These are phyloP conservation scores for Thyatira batis DNA, from an alignment of 2,888 invertebrate species.

Conservation along the genomic window DNA sequence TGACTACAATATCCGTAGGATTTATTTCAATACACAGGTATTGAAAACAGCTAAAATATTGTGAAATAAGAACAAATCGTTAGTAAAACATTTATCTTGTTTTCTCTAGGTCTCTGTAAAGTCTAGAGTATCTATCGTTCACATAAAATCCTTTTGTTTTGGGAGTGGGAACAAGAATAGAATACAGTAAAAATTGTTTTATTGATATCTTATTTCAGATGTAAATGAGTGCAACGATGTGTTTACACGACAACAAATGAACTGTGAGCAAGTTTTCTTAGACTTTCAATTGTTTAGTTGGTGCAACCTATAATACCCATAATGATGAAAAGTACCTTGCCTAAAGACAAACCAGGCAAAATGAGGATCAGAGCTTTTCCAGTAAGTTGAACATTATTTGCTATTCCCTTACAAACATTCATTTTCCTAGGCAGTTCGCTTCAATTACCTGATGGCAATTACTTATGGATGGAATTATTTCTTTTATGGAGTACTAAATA, in stretches of 20 bases:
- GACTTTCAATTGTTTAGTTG: slow-evolving; percentile 58
- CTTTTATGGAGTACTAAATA: too few relatives aligned
- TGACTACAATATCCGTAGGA: slow-evolving; percentile 23
- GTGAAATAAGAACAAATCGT: background rate
- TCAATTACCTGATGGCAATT: too few relatives aligned
- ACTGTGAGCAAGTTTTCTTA: slow-evolving; percentile 47
- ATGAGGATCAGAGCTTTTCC: slow-evolving; percentile 99
- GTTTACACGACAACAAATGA: slow-evolving; percentile 70
- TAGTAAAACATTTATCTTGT: slow-evolving; percentile 7
- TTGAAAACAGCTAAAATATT: background rate
- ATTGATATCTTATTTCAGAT: slow-evolving; percentile 64
- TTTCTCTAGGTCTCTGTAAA: slow-evolving; percentile 6
- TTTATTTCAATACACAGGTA: background rate
- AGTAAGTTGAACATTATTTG: slow-evolving; percentile 89
- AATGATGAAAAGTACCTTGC: slow-evolving; percentile 89
- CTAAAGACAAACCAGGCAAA: slow-evolving; percentile 94
- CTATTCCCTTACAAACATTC: too few relatives aligned
- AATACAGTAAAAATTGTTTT: slow-evolving; percentile 25
- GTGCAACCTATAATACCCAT: slow-evolving; percentile 51
- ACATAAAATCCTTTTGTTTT: slow-evolving; percentile 5
- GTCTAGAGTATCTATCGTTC: slow-evolving; percentile 9
- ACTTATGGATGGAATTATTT: too few relatives aligned
- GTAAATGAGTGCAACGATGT: slow-evolving; percentile 70
- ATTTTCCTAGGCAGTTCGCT: too few relatives aligned
- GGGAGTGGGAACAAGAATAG: too few relatives aligned